Evolutionary conservation across 2,888 invertebrate species (phyloP).

Genomic region (Osedax fenrisi): DNA sequence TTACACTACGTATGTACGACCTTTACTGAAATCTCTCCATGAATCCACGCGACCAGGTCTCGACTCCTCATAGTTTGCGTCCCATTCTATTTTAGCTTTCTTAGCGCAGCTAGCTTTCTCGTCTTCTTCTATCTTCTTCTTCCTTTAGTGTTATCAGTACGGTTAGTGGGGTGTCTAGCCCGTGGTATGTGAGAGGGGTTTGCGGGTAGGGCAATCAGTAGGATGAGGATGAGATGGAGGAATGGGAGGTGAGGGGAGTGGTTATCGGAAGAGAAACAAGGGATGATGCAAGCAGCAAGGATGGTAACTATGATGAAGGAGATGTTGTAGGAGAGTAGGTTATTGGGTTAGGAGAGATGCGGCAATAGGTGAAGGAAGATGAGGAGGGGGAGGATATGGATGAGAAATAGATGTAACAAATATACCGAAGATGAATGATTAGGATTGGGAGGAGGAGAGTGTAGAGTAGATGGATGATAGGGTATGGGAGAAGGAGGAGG

Average conservation of each 20-base stretch:
- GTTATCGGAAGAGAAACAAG: background rate
- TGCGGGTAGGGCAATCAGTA: background rate
- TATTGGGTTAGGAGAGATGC: background rate
- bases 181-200: too few relatives aligned
- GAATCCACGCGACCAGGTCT: constrained; percentile 47
- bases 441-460: background rate
- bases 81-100: background rate
- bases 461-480: background rate
- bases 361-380: background rate
- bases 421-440: background rate
- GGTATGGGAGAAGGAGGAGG: background rate
- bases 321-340: background rate
- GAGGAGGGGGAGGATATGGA: background rate
- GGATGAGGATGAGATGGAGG: background rate
- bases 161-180: too few relatives aligned
- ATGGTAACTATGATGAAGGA: background rate
- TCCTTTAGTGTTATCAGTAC: too few relatives aligned
- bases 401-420: background rate
- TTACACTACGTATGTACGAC: too few relatives aligned
- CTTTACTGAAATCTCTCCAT: constrained; percentile 43
- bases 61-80: constrained; percentile 40
- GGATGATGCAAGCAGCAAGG: background rate
- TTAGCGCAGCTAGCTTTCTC: background rate
- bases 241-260: background rate
- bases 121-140: background rate